Evolutionary conservation across 2,113 vertebrate genomes (phyloP).

Genomic region (Plecotus auritus): DNA sequence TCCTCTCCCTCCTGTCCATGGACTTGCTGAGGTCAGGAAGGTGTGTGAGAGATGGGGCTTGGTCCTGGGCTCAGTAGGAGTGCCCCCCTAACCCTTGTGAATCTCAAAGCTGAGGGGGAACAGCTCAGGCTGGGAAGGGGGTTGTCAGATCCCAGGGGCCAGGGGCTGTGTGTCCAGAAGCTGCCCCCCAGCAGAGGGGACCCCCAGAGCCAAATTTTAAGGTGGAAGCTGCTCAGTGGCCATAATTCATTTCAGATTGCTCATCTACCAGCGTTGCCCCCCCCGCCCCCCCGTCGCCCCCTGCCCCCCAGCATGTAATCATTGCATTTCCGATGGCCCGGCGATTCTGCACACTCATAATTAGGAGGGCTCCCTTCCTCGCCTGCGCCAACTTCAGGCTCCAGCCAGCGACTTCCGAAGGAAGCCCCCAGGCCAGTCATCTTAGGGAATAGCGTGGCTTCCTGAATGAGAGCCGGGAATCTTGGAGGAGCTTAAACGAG

Average conservation of each 20-base stretch:
- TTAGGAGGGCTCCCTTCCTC: constrained; percentile 59
- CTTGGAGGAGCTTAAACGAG: neutral
- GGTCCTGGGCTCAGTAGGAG: neutral
- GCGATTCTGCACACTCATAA: constrained; percentile 69
- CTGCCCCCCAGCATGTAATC: constrained; percentile 59
- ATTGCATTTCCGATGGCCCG: constrained; percentile 63
- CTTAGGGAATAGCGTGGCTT: neutral
- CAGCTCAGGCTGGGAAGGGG: accelerated
- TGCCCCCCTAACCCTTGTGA: neutral
- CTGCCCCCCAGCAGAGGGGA: neutral
- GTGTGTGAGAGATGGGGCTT: accelerated
- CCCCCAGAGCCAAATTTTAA: neutral
- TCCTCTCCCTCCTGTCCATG: neutral
- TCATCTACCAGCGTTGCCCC: constrained; percentile 22
- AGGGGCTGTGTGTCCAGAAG: neutral
- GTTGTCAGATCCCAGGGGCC: neutral
- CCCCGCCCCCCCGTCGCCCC: neutral
- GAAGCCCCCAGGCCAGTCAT: neutral
- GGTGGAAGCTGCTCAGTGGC: neutral
- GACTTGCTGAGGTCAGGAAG: neutral
- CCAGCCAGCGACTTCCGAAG: constrained; percentile 69
- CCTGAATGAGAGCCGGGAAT: neutral
- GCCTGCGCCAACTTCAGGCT: constrained; percentile 73
- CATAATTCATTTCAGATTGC: constrained; percentile 56
- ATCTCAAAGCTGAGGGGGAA: neutral